Evolutionary conservation across 2,888 invertebrate species (phyloP).

Genomic region (Macrophya alboannulata): DNA sequence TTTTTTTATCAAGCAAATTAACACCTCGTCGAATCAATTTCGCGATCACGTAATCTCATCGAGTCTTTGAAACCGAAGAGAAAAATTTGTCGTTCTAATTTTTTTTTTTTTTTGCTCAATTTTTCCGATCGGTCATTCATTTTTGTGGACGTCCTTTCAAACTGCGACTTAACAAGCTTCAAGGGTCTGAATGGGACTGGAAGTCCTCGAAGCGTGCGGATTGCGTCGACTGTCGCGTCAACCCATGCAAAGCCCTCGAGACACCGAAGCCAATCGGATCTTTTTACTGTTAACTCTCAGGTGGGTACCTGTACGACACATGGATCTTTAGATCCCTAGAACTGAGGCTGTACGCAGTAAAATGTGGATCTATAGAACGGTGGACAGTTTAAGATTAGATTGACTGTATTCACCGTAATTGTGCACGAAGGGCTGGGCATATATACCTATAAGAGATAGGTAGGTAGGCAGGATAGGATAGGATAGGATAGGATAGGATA

Average conservation of each 20-base stretch:
- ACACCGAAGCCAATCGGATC: slow-evolving; percentile 44
- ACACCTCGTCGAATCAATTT: background rate
- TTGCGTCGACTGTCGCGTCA: slow-evolving; percentile 65
- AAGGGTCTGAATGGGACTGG: slow-evolving; percentile 42
- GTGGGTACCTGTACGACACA: background rate
- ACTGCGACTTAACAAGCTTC: background rate
- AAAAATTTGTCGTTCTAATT: background rate
- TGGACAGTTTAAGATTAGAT: background rate
- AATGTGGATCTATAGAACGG: background rate
- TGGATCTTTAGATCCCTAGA: background rate
- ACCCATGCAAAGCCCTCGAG: slow-evolving; percentile 65
- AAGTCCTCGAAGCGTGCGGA: slow-evolving; percentile 59
- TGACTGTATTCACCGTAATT: slow-evolving; percentile 6
- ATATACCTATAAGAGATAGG: no score
- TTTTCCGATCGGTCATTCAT: background rate
- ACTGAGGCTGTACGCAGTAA: background rate
- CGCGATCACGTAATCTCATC: background rate
- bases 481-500: background rate
- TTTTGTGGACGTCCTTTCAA: background rate
- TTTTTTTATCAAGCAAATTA: background rate
- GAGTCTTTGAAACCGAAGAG: background rate
- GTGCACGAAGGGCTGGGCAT: background rate
- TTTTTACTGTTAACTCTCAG: slow-evolving; percentile 43
- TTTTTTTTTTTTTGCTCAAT: background rate
- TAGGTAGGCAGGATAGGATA: no score